Percentiles rank a stretch among this genome's conserved stretches.
phyloP scores from a whole-genome alignment of 1,140 invertebrate species.

The Pentalonia nigronervosa region DNA sequence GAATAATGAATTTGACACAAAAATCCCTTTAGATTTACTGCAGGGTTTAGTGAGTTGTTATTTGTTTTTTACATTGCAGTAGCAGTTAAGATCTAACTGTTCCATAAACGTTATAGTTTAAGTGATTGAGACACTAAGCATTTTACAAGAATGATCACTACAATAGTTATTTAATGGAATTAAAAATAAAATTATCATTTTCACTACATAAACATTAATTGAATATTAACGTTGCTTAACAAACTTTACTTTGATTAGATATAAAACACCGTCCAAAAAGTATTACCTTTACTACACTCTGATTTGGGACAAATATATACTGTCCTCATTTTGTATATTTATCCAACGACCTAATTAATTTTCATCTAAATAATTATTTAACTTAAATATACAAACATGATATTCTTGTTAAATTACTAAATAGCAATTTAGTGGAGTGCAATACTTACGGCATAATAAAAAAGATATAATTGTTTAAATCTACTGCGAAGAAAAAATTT shows the following conservation, averaged over 20 bases:
- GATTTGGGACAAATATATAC: background rate
- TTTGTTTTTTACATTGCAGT: constrained; percentile 16
- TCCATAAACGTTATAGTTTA: background rate
- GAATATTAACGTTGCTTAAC: background rate
- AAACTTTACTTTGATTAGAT: background rate
- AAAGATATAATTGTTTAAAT: too few species aligned
- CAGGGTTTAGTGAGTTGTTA: constrained; percentile 7
- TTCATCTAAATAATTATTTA: background rate
- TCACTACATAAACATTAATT: background rate
- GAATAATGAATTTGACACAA: background rate
- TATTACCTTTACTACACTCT: background rate
- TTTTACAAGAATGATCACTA: background rate
- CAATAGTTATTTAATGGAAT: background rate
- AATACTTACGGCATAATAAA: too few species aligned
- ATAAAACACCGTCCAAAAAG: background rate
- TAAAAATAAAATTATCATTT: background rate
- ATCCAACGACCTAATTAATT: background rate
- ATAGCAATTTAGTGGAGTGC: background rate
- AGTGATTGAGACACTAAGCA: background rate
- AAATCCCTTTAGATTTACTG: background rate
- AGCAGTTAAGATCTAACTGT: background rate
- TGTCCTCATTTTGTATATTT: background rate
- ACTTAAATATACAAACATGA: background rate
- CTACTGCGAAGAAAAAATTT: background rate
- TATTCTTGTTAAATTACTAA: background rate